A percentile compares a stretch with the other conserved stretches of the same genome.
Conservation (phyloP, 1,140 invertebrate species). For the Stegodyphus mimosarum region DNA sequence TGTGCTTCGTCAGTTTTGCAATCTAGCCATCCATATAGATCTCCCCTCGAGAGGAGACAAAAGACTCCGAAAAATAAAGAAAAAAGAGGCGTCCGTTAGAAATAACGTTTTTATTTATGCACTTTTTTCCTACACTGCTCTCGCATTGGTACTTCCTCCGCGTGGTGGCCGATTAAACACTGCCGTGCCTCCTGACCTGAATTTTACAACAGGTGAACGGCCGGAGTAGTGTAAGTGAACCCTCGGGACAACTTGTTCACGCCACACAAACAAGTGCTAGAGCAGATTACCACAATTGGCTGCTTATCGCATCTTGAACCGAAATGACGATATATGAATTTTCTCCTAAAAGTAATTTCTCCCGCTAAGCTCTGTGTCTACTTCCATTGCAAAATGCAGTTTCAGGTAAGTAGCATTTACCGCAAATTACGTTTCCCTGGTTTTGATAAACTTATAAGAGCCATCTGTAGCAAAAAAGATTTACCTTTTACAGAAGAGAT, state of each 20-base stretch:
- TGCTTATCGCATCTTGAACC: neutral
- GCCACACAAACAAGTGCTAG: constrained; percentile 33
- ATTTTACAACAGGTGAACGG: constrained; percentile 33
- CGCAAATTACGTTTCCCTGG: too few species aligned
- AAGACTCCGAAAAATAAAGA: neutral
- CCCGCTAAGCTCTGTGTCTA: too few species aligned
- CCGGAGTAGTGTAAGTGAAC: constrained; percentile 37
- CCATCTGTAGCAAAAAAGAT: too few species aligned
- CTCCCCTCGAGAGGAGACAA: constrained; percentile 8
- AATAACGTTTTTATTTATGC: neutral
- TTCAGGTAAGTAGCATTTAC: too few species aligned
- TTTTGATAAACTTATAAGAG: too few species aligned
- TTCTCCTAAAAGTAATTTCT: too few species aligned
- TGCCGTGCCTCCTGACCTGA: constrained; percentile 36
- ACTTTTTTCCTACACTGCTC: neutral
- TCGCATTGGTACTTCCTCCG: neutral
- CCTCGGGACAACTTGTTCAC: constrained; percentile 35
- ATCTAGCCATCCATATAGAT: neutral
- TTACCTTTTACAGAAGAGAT: too few species aligned
- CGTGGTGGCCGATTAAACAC: constrained; percentile 31
- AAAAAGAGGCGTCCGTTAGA: neutral
- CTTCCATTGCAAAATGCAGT: too few species aligned
- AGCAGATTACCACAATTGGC: constrained; percentile 2
- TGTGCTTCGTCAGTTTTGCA: neutral
- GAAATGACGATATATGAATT: too few species aligned